These are phyloP conservation scores for Dasyprocta punctata DNA, from an alignment of 2,113 vertebrate species.

Conservation along the genomic window DNA sequence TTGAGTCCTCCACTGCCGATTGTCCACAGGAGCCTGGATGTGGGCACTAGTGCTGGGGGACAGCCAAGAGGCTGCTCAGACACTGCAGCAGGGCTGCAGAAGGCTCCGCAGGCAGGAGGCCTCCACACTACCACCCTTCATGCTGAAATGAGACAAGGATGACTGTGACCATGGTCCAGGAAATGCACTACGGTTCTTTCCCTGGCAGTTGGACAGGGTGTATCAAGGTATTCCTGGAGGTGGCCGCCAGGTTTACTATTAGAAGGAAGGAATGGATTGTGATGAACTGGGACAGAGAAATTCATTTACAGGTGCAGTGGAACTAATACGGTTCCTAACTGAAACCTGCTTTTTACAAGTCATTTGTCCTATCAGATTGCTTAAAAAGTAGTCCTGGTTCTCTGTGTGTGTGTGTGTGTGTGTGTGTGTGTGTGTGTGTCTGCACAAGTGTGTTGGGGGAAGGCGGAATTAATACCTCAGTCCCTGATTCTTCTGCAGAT, in stretches of 20 bases:
- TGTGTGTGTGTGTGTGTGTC: no score
- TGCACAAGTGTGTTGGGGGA: neutral
- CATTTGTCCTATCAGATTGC: slow-evolving; percentile 1
- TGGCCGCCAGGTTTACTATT: neutral
- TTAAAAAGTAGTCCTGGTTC: neutral
- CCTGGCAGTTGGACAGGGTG: neutral
- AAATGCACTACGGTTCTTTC: neutral
- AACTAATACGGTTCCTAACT: neutral
- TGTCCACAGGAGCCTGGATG: neutral
- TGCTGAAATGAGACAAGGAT: neutral
- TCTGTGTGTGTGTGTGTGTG: rapidly evolving
- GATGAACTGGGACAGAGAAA: slow-evolving; percentile 25
- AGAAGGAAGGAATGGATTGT: neutral
- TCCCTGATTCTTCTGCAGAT: slow-evolving; percentile 60
- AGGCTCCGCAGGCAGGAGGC: neutral
- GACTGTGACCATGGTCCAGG: neutral
- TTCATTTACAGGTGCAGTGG: neutral
- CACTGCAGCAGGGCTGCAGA: neutral
- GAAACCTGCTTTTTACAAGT: slow-evolving; percentile 55
- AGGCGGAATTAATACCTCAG: slow-evolving; percentile 58
- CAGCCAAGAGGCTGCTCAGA: neutral
- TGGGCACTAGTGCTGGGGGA: neutral
- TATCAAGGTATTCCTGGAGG: neutral
- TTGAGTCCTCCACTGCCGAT: neutral
- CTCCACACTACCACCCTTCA: neutral